Base-by-base conservation (phyloP, 2,888 invertebrate species). In the Netelia melanura region DNA sequence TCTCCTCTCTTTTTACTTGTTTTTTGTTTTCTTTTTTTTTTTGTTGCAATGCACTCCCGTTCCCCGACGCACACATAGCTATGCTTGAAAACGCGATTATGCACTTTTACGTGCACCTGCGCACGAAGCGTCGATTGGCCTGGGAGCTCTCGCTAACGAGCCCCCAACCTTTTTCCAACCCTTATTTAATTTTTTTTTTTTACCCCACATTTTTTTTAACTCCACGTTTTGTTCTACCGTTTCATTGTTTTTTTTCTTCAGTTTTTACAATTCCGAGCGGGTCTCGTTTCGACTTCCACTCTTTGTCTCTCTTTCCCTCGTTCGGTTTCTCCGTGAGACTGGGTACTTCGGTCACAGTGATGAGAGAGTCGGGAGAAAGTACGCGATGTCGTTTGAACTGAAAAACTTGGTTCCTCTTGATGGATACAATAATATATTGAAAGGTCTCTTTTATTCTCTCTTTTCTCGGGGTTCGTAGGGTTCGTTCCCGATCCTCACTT, bases 361-460 rank as follows among this genome's bases (percentile, higher is more conserved):
- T 38, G 56, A 54, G 58, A 56, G 71, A 21, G 17, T 11, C 23
- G 56, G 43, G 1, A 9, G 23, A 17, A 11, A 23, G 23, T 14
- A 44, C 21, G 23, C n/a, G 58, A 58, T 58, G 58, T 58, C 58
- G 17, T n/a, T 58, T 58, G 48, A 48, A 48, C 52, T n/a, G 61
- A 71, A 61, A 68, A 77, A 65, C 58, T 23, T n/a, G 1, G 79
- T 64, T 65, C 65, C 77, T 30, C 70, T 62, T 14, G 61, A 62
- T 54, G 71, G 30, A 67, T 67, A 23, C 54, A 81, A 77, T 84
- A 67, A 81, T 72, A 81, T 81, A 84, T 84, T 76, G 25, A 77
- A 72, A 71, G 43, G 44, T 67, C 61, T 67, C 23, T 10, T 25
- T 6, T 25, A 25, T 14, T 67, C 52, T 56, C 38, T 44, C 52